Base-by-base conservation (phyloP, 2,797 vertebrate species). In the Salmo trutta region DNA sequence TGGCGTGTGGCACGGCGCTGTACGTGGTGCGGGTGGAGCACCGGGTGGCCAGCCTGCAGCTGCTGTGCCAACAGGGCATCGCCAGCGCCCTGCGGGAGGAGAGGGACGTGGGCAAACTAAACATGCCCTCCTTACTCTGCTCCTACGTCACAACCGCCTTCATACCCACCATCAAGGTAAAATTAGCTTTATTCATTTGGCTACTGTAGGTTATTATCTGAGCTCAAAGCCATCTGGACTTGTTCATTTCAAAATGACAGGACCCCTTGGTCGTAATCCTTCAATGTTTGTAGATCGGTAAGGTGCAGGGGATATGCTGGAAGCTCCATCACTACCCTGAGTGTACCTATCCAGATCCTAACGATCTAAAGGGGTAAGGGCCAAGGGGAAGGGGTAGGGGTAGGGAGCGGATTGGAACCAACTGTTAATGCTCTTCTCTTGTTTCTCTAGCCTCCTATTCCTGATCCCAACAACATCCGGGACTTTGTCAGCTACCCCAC, bases 401-500 rank as follows among this genome's bases (percentile, higher is more conserved):
- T 21, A 64, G 21, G 10, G 65, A 67, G 65, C 29, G 7, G 27
- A 29, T 2, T 3, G 1, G 5, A n/a, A 33, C 17, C 7, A 70
- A 70, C 10, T 17, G 33, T 47, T 70, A 24, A 41, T 21, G 36
- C 8, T 41, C 21, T 6, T 51, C 14, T 17, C 31, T 71, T 51
- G 10, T 51, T 51, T 24, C 10, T 24, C n/a, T n/a, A 99, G 98
- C 98, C 98, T 88, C 98, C 98, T 33, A 99, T 99, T 84, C 98
- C 98, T 86, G 98, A 99, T 93, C 97, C 98, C 83, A 99, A 97
- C 95, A 99, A 99, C 91, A 98, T 99, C 95, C 95, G 98, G 62
- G 98, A 99, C 94, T 99, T 99, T 86, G 98, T 99, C 90, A 99
- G 98, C 94, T 99, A 99, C 89, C 98, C 98, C 51, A 98, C 98